These are phyloP conservation scores for Alligator sinensis DNA, from an alignment of 2,113 vertebrate genomes.

Conservation along the genomic window DNA sequence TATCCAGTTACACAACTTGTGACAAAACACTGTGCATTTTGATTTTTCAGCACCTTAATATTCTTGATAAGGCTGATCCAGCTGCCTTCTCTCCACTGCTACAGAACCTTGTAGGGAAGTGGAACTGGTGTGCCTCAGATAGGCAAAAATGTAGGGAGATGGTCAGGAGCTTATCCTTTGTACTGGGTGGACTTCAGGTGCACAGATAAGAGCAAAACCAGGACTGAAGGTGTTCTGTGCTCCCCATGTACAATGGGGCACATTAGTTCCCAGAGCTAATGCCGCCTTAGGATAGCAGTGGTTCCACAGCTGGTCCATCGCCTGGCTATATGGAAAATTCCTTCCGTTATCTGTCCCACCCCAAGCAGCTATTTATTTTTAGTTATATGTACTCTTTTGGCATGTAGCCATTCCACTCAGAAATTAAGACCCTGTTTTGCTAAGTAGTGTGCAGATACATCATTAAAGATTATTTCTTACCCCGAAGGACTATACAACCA, in stretches of 20 bases:
- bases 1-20: background rate
- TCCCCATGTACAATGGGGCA: background rate
- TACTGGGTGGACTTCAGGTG: background rate
- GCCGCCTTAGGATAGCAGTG: rapidly evolving
- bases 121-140: rapidly evolving
- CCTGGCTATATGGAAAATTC: background rate
- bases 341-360: background rate
- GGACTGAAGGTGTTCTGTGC: background rate
- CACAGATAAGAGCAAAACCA: rapidly evolving
- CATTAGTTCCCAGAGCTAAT: rapidly evolving
- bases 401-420: background rate
- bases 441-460: background rate
- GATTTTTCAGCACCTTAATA: background rate
- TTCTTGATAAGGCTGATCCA: background rate
- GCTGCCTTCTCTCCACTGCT: background rate
- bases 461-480: background rate
- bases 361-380: background rate
- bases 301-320: rapidly evolving
- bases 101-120: background rate
- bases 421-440: background rate
- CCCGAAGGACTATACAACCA: background rate
- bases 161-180: rapidly evolving
- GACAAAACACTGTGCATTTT: background rate
- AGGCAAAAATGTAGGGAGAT: background rate
- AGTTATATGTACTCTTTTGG: background rate